phyloP scores from a whole-genome alignment of 2,797 vertebrate species.

The Clarias laeviceps region DNA sequence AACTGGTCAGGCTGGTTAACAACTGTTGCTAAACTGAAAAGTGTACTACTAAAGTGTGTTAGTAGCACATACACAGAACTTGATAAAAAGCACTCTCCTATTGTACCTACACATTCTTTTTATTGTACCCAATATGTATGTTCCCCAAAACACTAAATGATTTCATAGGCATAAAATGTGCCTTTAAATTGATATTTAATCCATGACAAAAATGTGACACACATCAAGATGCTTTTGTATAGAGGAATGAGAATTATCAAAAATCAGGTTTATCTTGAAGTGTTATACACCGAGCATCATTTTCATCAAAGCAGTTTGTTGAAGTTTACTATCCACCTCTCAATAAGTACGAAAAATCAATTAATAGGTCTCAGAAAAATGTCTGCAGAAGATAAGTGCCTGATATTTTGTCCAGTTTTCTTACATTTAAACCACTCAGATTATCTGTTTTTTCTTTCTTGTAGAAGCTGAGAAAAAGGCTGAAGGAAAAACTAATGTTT shows the following conservation, averaged over 20 bases:
- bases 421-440: background rate
- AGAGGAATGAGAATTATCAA: background rate
- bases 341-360: too few species aligned
- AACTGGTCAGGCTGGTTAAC: too few species aligned
- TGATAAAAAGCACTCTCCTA: too few species aligned
- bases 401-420: too few species aligned
- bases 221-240: background rate
- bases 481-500: conserved; percentile 42
- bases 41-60: background rate
- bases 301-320: background rate
- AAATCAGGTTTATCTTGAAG: background rate
- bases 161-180: background rate
- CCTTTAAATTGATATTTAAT: background rate
- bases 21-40: background rate
- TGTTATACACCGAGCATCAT: background rate
- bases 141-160: background rate
- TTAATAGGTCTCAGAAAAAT: too few species aligned
- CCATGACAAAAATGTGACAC: background rate
- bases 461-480: background rate
- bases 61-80: background rate
- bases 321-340: too few species aligned
- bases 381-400: background rate
- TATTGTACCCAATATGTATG: too few species aligned
- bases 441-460: conserved; percentile 33
- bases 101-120: background rate